These are phyloP conservation scores for Caenorhabditis doughertyi DNA, from an alignment of 2,888 invertebrate genomes.

Conservation along the genomic window DNA sequence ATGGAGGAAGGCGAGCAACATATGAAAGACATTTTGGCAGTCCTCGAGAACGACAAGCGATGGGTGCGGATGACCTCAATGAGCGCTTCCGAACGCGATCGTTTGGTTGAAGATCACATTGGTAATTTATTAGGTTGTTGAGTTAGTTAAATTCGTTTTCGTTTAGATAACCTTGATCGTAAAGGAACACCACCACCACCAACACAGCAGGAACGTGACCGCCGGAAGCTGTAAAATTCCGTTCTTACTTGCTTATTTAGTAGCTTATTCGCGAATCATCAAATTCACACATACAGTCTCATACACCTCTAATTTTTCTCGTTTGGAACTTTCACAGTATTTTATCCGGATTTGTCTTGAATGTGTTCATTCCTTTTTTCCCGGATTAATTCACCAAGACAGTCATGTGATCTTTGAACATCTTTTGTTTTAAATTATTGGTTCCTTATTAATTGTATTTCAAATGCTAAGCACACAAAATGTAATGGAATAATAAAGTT, in stretches of 20 bases:
- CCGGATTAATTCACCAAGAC: background rate
- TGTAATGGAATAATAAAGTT: no score
- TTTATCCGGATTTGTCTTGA: conserved; percentile 14
- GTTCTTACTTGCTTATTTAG: background rate
- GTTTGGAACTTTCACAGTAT: conserved; percentile 27
- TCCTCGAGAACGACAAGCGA: conserved; percentile 87
- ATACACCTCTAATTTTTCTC: conserved; percentile 19
- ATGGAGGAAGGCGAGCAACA: conserved; percentile 90
- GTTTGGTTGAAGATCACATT: conserved; percentile 89
- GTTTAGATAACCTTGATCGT: conserved; percentile 92
- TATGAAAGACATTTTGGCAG: conserved; percentile 91
- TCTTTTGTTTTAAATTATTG: conserved; percentile 2
- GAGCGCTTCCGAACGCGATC: conserved; percentile 91
- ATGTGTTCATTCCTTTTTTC: background rate
- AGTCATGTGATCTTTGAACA: background rate
- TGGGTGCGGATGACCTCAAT: conserved; percentile 92
- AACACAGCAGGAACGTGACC: conserved; percentile 85
- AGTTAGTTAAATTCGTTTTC: no score
- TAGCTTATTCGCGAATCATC: background rate
- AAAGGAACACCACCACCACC: conserved; percentile 98
- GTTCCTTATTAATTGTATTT: no score
- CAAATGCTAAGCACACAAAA: no score
- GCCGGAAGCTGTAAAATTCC: conserved; percentile 33
- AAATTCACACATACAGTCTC: conserved; percentile 14
- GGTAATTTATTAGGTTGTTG: no score